phyloP scores from a whole-genome alignment of 2,797 vertebrate species.

The Falco berigora region DNA sequence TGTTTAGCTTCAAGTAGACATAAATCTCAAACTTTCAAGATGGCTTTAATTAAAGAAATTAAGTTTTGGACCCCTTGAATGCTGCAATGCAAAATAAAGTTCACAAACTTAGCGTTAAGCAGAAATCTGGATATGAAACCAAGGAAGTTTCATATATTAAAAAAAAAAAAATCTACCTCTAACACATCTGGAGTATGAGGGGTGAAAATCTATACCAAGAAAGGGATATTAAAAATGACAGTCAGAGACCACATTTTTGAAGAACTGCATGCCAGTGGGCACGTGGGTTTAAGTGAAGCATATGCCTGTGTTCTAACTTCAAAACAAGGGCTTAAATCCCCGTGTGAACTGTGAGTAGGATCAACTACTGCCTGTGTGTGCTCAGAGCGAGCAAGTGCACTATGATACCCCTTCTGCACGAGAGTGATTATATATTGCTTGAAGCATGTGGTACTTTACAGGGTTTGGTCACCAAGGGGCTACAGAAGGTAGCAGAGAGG shows the following conservation, averaged over 20 bases:
- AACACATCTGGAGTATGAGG: background rate
- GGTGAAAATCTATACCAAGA: background rate
- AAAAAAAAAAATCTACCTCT: background rate
- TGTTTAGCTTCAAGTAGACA: background rate
- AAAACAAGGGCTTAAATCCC: background rate
- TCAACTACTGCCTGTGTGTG: background rate
- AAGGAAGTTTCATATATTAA: background rate
- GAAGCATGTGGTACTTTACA: background rate
- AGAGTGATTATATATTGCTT: background rate
- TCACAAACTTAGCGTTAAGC: background rate
- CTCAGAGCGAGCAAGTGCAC: background rate
- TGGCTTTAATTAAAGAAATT: background rate
- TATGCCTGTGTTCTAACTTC: background rate
- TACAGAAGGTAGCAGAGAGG: background rate
- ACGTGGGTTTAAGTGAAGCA: background rate
- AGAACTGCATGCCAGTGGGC: background rate
- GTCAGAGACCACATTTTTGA: background rate
- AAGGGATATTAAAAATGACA: background rate
- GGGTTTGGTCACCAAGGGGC: background rate
- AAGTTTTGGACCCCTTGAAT: background rate
- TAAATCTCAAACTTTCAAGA: background rate
- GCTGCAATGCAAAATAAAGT: background rate
- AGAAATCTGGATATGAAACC: background rate
- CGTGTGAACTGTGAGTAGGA: background rate
- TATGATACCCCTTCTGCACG: accelerated